phyloP scores from a whole-genome alignment of 1,140 invertebrate genomes.

The Myzus persicae region DNA sequence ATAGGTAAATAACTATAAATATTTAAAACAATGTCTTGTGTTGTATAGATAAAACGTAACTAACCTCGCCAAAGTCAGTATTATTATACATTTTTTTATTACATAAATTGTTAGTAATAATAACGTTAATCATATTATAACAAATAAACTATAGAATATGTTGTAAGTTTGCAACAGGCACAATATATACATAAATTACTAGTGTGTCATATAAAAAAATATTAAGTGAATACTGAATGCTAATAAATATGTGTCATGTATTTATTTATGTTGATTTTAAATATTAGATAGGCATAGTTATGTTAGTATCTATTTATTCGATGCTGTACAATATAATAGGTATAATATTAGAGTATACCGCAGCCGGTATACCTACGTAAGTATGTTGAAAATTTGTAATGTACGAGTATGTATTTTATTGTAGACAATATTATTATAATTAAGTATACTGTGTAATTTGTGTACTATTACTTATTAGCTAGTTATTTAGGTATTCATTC shows the following conservation, averaged over 20 bases:
- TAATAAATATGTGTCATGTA: not conserved
- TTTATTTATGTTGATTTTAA: not conserved
- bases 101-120: not conserved
- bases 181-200: not conserved
- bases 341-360: not conserved
- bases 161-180: not conserved
- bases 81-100: not conserved
- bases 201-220: not conserved
- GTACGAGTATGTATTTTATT: not conserved
- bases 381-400: not conserved
- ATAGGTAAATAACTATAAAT: not conserved
- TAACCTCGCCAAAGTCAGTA: conserved; percentile 22
- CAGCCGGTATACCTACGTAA: not conserved
- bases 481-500: not conserved
- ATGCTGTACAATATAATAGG: not conserved
- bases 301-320: not conserved
- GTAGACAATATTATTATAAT: not conserved
- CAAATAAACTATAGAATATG: not conserved
- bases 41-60: not conserved
- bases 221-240: not conserved
- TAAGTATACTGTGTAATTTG: not conserved
- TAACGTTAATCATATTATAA: not conserved
- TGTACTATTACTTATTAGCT: not conserved
- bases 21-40: not conserved
- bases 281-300: not conserved